A percentile compares a stretch with the other conserved stretches of the same genome.
Conservation (phyloP, 2,113 vertebrate genomes). For the Petroica traversi region DNA sequence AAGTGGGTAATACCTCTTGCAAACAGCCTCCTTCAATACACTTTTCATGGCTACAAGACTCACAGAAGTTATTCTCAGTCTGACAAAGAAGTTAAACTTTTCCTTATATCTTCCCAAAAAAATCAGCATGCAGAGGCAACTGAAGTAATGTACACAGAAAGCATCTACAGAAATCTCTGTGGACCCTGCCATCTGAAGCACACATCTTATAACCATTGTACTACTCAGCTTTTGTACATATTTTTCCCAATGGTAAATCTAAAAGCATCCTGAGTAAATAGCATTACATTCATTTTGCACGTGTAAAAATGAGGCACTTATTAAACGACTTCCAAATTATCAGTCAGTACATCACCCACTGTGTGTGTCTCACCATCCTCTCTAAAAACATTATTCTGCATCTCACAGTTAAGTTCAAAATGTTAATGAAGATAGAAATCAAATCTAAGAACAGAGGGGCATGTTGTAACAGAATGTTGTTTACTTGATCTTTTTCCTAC, state of each 20-base stretch:
- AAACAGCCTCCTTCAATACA: conserved; percentile 26
- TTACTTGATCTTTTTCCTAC: not conserved
- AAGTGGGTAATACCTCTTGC: conserved; percentile 47
- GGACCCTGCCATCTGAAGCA: not conserved
- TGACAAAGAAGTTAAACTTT: not conserved
- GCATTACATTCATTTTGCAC: not conserved
- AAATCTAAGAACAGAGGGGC: not conserved
- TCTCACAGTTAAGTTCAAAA: not conserved
- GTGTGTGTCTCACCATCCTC: not conserved
- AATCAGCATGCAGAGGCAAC: not conserved
- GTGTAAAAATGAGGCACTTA: not conserved
- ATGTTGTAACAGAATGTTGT: not conserved
- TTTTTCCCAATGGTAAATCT: not conserved
- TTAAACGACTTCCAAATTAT: not conserved
- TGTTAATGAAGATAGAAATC: not conserved
- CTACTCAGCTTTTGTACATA: not conserved
- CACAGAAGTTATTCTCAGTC: not conserved
- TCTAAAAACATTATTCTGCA: not conserved
- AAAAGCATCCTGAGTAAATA: not conserved
- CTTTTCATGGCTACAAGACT: conserved; percentile 10
- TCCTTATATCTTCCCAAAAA: not conserved
- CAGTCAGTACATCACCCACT: not conserved
- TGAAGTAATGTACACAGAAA: not conserved
- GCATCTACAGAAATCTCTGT: not conserved
- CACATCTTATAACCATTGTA: rapidly evolving